phyloP scores from a whole-genome alignment of 2,888 invertebrate species.

The Cancer borealis region DNA sequence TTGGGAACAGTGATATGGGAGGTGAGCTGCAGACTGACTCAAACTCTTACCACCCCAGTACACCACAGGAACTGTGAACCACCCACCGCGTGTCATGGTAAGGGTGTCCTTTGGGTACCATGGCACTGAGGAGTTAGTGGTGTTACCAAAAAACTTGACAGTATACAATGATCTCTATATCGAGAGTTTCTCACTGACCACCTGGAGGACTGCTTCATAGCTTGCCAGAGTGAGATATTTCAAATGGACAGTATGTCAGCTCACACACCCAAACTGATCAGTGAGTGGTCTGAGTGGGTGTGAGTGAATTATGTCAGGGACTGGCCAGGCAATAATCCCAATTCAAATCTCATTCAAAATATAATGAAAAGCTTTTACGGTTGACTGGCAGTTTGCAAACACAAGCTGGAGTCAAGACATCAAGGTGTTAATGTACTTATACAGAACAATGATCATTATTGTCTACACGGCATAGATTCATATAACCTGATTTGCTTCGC shows the following conservation, averaged over 20 bases:
- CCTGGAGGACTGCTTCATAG: not conserved
- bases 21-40: not conserved
- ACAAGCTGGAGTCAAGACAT: too few species aligned
- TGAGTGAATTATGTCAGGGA: conserved; percentile 22
- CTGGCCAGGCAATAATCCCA: conserved; percentile 37
- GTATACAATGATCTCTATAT: not conserved
- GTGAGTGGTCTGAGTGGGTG: not conserved
- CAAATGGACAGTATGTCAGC: conserved; percentile 27
- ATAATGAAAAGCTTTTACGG: not conserved
- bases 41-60: conserved; percentile 42
- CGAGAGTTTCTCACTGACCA: conserved; percentile 27
- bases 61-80: conserved; percentile 34
- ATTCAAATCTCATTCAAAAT: not conserved
- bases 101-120: conserved; percentile 46
- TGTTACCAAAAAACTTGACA: conserved; percentile 38
- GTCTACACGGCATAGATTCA: too few species aligned
- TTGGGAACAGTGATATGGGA: not conserved
- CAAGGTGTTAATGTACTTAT: too few species aligned
- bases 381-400: too few species aligned
- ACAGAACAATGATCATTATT: too few species aligned
- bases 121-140: conserved; percentile 6
- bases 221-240: not conserved
- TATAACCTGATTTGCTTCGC: too few species aligned
- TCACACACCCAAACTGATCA: not conserved
- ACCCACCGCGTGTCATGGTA: conserved; percentile 48